phyloP scores from a whole-genome alignment of 2,797 vertebrate genomes.

The Trachops cirrhosus region DNA sequence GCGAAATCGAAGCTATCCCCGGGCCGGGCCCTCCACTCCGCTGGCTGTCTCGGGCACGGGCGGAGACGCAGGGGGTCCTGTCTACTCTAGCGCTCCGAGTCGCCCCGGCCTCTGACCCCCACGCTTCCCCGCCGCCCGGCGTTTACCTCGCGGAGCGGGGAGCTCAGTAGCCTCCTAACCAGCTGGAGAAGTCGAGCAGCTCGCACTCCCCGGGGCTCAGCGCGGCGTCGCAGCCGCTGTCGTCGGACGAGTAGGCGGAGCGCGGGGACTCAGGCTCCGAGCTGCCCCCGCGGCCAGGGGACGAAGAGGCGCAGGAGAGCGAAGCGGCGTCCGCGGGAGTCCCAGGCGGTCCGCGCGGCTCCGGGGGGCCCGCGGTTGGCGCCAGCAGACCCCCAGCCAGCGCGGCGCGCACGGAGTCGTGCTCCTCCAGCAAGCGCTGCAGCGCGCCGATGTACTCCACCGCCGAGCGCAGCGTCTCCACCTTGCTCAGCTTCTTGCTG shows the following conservation, averaged over 20 bases:
- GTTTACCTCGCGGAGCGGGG: constrained; percentile 31
- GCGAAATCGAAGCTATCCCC: neutral
- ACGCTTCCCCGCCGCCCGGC: neutral
- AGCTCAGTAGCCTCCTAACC: constrained; percentile 94
- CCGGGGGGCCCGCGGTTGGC: constrained; percentile 82
- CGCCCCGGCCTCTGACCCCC: neutral
- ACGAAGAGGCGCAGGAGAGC: constrained; percentile 89
- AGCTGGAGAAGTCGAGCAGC: constrained; percentile 93
- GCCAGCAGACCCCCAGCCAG: constrained; percentile 88
- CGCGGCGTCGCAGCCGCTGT: constrained; percentile 92
- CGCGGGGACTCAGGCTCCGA: constrained; percentile 92
- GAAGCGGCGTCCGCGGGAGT: constrained; percentile 87
- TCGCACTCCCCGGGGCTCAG: constrained; percentile 93
- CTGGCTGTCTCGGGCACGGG: neutral
- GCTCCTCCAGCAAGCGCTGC: constrained; percentile 93
- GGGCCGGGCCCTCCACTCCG: neutral
- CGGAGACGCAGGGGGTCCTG: neutral
- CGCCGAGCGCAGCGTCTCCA: constrained; percentile 96
- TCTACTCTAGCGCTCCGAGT: too few species aligned
- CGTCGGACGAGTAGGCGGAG: constrained; percentile 92
- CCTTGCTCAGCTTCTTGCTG: constrained; percentile 98
- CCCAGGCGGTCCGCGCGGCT: constrained; percentile 84
- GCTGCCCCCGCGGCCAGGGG: constrained; percentile 90
- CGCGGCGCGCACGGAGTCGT: constrained; percentile 89
- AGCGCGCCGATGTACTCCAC: constrained; percentile 96